phyloP scores from a whole-genome alignment of 2,888 invertebrate genomes.

The Drosophila meridionalis region DNA sequence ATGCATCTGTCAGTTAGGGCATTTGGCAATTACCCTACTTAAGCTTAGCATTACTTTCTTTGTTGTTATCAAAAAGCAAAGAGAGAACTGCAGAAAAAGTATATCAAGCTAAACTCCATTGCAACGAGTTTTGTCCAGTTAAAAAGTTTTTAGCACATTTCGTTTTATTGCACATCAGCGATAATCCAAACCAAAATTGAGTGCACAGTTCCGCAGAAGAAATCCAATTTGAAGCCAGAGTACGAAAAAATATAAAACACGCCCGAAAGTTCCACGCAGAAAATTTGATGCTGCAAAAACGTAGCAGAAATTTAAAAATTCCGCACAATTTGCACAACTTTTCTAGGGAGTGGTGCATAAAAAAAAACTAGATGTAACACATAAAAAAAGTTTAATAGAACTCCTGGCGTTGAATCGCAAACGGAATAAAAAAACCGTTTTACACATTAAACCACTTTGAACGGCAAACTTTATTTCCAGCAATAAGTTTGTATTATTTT shows the following conservation, averaged over 20 bases:
- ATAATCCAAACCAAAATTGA: slow-evolving; percentile 77
- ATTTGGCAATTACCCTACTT: neutral
- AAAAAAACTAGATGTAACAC: slow-evolving; percentile 27
- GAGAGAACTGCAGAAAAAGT: slow-evolving; percentile 5
- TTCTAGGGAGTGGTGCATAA: slow-evolving; percentile 14
- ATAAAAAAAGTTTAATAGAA: slow-evolving; percentile 57
- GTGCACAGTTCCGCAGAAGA: slow-evolving; percentile 50
- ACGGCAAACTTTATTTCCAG: slow-evolving; percentile 69
- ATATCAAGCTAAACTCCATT: slow-evolving; percentile 18
- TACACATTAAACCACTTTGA: slow-evolving; percentile 51
- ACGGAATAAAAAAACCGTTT: slow-evolving; percentile 12
- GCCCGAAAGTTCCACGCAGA: slow-evolving; percentile 17
- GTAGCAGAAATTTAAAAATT: slow-evolving; percentile 57
- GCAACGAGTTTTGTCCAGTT: slow-evolving; percentile 47
- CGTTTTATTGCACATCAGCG: slow-evolving; percentile 72
- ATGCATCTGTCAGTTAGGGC: neutral
- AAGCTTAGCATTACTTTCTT: neutral
- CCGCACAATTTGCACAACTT: slow-evolving; percentile 64
- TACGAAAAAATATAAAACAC: slow-evolving; percentile 28
- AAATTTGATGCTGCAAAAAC: slow-evolving; percentile 40
- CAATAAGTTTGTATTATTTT: slow-evolving; percentile 78
- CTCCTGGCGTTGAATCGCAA: slow-evolving; percentile 29
- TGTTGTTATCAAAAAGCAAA: neutral
- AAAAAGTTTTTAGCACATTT: slow-evolving; percentile 59
- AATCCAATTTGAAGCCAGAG: slow-evolving; percentile 47